Percentiles rank a stretch among this genome's conserved stretches.
phyloP scores from a whole-genome alignment of 2,888 invertebrate species.

The Auanema sp. region DNA sequence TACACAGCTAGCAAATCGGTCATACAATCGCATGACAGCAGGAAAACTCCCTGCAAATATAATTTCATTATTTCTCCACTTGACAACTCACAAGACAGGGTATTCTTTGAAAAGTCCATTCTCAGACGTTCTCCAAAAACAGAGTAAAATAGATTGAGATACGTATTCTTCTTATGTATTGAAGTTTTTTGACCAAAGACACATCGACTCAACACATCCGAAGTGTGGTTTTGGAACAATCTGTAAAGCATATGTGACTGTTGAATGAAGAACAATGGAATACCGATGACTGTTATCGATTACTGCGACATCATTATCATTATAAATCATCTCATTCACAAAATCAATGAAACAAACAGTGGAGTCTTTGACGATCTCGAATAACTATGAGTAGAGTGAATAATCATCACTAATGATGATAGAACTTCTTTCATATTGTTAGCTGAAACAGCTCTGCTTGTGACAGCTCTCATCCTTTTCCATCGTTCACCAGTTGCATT shows the following conservation, averaged over 20 bases:
- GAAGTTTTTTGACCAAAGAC: slow-evolving; percentile 39
- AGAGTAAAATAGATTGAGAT: slow-evolving; percentile 8
- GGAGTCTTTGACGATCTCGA: slow-evolving; percentile 30
- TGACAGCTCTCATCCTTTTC: slow-evolving; percentile 68
- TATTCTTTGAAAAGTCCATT: too few species aligned
- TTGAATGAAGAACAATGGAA: too few species aligned
- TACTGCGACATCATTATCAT: slow-evolving; percentile 2
- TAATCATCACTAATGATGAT: background rate
- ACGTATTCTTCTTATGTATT: slow-evolving; percentile 25
- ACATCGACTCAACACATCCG: slow-evolving; percentile 41
- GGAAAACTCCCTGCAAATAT: too few species aligned
- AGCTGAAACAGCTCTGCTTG: slow-evolving; percentile 60
- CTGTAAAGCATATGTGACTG: slow-evolving; percentile 29
- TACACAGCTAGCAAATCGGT: too few species aligned
- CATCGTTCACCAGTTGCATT: slow-evolving; percentile 67
- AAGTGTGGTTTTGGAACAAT: slow-evolving; percentile 47
- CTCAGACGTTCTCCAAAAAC: too few species aligned
- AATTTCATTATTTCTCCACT: too few species aligned
- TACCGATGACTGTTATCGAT: slow-evolving; percentile 29
- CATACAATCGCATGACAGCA: too few species aligned
- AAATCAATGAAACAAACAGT: slow-evolving; percentile 29
- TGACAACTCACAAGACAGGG: too few species aligned
- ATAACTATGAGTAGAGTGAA: slow-evolving; percentile 20
- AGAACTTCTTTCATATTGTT: slow-evolving; percentile 36
- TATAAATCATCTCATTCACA: slow-evolving; percentile 18